Base-by-base conservation (phyloP, 2,888 invertebrate species). In the Leptinotarsa rubiginosa region DNA sequence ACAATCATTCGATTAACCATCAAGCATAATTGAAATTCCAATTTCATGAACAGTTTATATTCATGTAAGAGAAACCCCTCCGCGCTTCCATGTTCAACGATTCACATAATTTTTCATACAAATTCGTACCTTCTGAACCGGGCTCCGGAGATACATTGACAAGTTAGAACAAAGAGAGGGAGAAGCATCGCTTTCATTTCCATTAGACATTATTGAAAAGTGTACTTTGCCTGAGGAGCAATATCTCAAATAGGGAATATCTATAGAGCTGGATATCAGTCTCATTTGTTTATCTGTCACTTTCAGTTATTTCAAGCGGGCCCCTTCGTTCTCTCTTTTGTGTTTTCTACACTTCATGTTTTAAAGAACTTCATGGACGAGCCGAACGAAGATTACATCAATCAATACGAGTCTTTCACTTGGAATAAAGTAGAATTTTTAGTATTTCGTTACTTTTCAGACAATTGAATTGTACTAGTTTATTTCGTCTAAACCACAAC, bases 161-260 rank as follows among this genome's bases (percentile, higher is more conserved):
- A 78, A 76, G 74, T 74, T 62, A 67, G 77, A 74, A 78, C 77
- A 77, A 78, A 78, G 72, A 72, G 73, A 65, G 72, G 65, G 75
- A 70, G 70, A 72, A 69, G 69, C 71, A 70, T 77, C 79, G 73
- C 74, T 78, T 78, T 78, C 78, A 76, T 86, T 87, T 87, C 86
- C 87, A 87, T 87, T 87, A 87, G 86, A 86, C 85, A 85, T 87
- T 87, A 87, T 87, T 87, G 87, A 87, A 87, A 86, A 87, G 87
- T 87, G 85, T 83, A 82, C 86, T 75, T 71, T 77, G 77, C 78
- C 75, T 83, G 80, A 76, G 84, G 80, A 83, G 85, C 85, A 87
- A 86, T 87, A 86, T 86, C 85, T 87, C 87, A 85, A 86, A 86
- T 85, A 84, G 86, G 84, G 84, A 84, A 85, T 86, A 86, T 86